phyloP scores from a whole-genome alignment of 64 coral and sea anemone genomes.

The Pachyseris speciosa region DNA sequence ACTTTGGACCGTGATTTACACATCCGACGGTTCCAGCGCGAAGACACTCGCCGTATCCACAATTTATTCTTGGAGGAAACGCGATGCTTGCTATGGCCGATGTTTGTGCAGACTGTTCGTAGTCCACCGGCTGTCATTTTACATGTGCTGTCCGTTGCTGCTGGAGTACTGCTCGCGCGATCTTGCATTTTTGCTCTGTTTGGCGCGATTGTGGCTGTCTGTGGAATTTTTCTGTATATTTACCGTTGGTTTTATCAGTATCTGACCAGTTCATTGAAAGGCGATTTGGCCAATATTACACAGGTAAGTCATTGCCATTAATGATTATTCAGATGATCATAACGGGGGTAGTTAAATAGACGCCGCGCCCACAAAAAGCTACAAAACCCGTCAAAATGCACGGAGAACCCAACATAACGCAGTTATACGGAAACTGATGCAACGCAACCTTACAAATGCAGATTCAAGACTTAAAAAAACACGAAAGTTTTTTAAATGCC shows the following conservation, averaged over 20 bases:
- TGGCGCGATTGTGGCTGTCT: background rate
- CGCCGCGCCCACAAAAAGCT: background rate
- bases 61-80: slow-evolving; percentile 57
- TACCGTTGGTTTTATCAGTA: slow-evolving; percentile 59
- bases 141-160: background rate
- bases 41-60: slow-evolving; percentile 44
- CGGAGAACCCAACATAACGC: background rate
- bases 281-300: slow-evolving; percentile 48
- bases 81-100: slow-evolving; percentile 34
- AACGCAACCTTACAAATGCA: background rate
- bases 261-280: slow-evolving; percentile 39
- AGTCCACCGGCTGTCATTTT: slow-evolving; percentile 18
- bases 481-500: background rate
- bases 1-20: slow-evolving; percentile 40
- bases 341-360: background rate
- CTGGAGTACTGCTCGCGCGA: background rate
- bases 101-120: slow-evolving; percentile 35
- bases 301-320: background rate
- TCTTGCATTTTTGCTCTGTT: slow-evolving; percentile 18
- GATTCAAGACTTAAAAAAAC: background rate
- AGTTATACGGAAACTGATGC: background rate
- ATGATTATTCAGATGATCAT: background rate
- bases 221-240: slow-evolving; percentile 11
- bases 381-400: no score
- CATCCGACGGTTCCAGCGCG: slow-evolving; percentile 23